Evolutionary conservation across 2,797 vertebrate genomes (phyloP), one percentile per base, ranked within the genome.

Genomic region (Sebastes hubbsi): DNA sequence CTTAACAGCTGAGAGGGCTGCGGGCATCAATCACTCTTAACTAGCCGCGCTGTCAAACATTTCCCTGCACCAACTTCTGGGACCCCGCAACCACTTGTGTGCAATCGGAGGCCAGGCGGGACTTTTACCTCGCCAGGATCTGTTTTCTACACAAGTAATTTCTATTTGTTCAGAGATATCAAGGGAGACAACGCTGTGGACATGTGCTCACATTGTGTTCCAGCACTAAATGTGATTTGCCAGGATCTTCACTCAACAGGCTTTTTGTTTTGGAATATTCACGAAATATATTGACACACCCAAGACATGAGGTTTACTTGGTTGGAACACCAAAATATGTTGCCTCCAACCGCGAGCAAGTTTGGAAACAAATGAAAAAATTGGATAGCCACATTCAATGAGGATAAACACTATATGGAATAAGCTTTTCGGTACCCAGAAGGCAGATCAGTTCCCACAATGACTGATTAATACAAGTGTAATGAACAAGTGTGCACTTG

Each of bases 1-100:
- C 75, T 91, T 76, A 93, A 93, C 93, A 92, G 90, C 88, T 91
- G 89, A 92, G 78, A 83, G 88, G 87, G 83, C 72, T 81, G 77
- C 61, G 5, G 84, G 87, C 91, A 94, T 96, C 94, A 91, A 94
- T 96, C 94, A 95, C 86, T 87, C 90, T 87, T 94, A 95, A 95
- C 91, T 90, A 95, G 93, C 79, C 63, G 1, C 14, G 6, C 81
- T 89, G 87, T 92, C 92, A 90, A 72, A 87, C 61, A 58, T 67
- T 80, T 75, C 62, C 61, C 29, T 36, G 69, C 61, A 59, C 54
- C 30, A 81, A 83, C 72, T 83, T 85, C 63, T 60, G 65, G 78
- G 74, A 81, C 71, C 56, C 60, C 55, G 54, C 32, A 64, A 78
- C 55, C 56, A 58, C 66, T 64, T 60, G 24, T 46, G 49, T 60